A percentile compares a stretch with the other conserved stretches of the same genome.
Evolutionary conservation across 2,113 vertebrate species (phyloP).

Genomic region (Microcebus murinus): DNA sequence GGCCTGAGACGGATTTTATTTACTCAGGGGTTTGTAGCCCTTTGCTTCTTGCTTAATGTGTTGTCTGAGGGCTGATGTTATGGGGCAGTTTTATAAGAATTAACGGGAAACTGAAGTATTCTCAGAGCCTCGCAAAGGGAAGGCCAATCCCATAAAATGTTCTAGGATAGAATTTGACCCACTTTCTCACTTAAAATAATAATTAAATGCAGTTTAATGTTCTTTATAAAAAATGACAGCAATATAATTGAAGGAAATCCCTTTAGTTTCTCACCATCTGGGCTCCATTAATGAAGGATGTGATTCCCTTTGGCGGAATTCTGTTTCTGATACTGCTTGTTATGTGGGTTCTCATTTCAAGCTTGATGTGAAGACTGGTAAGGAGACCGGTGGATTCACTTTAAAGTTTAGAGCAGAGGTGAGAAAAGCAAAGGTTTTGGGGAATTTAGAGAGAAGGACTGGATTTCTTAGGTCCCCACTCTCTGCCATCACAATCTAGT

Average conservation of each 20-base stretch:
- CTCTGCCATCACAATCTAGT: background rate
- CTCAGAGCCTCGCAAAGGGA: background rate
- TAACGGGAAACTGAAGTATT: background rate
- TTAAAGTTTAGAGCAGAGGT: background rate
- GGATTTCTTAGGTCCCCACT: background rate
- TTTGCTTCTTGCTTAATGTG: background rate
- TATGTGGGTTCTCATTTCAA: conserved; percentile 17
- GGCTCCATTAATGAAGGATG: conserved; percentile 41
- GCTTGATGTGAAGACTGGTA: background rate
- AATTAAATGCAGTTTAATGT: conserved; percentile 42
- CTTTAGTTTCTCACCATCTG: conserved; percentile 34
- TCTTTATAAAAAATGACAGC: conserved; percentile 54
- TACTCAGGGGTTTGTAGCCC: background rate
- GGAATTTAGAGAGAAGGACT: background rate
- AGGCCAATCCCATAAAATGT: background rate
- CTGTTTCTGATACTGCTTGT: background rate
- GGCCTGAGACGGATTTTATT: background rate
- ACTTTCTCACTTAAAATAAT: conserved; percentile 16
- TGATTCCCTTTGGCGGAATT: conserved; percentile 14
- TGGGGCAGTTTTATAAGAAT: background rate
- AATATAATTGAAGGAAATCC: conserved; percentile 52
- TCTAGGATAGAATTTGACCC: background rate
- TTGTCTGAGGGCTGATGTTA: background rate
- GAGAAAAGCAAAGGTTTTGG: background rate
- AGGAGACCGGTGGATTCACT: background rate